A percentile compares a stretch with the other conserved stretches of the same genome.
phyloP scores from a whole-genome alignment of 2,113 vertebrate species.

The Piprites chloris region DNA sequence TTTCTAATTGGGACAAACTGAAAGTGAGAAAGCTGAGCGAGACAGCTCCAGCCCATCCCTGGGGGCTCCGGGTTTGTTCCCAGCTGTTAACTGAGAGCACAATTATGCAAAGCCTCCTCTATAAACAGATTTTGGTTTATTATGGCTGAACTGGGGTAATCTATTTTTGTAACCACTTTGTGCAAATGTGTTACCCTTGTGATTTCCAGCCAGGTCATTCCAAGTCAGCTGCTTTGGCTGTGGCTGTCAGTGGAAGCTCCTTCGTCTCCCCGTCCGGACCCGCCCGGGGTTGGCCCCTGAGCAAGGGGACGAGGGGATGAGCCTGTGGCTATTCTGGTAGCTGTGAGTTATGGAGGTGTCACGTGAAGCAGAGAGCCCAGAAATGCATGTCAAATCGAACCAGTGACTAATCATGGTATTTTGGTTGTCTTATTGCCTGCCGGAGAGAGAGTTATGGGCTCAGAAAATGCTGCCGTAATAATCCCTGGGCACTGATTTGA shows the following conservation, averaged over 20 bases:
- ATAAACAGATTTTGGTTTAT: slow-evolving; percentile 29
- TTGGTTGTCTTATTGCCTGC: slow-evolving; percentile 57
- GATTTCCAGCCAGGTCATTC: slow-evolving; percentile 37
- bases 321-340: slow-evolving; percentile 79
- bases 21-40: background rate
- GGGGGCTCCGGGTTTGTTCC: background rate
- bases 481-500: slow-evolving; percentile 64
- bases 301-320: background rate
- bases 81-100: background rate
- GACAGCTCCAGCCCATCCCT: background rate
- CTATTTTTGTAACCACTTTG: slow-evolving; percentile 29
- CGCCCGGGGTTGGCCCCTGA: background rate
- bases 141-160: background rate
- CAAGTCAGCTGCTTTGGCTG: slow-evolving; percentile 47
- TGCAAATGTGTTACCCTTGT: background rate
- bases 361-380: slow-evolving; percentile 66
- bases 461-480: slow-evolving; percentile 47
- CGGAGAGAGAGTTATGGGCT: slow-evolving; percentile 53
- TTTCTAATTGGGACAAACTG: slow-evolving; percentile 46
- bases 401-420: slow-evolving; percentile 77
- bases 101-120: slow-evolving; percentile 17
- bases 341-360: slow-evolving; percentile 71
- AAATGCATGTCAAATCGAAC: slow-evolving; percentile 67
- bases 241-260: background rate
- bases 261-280: accelerated